Conservation (phyloP, 2,797 vertebrate species). For the Coccyzus lansbergi region DNA sequence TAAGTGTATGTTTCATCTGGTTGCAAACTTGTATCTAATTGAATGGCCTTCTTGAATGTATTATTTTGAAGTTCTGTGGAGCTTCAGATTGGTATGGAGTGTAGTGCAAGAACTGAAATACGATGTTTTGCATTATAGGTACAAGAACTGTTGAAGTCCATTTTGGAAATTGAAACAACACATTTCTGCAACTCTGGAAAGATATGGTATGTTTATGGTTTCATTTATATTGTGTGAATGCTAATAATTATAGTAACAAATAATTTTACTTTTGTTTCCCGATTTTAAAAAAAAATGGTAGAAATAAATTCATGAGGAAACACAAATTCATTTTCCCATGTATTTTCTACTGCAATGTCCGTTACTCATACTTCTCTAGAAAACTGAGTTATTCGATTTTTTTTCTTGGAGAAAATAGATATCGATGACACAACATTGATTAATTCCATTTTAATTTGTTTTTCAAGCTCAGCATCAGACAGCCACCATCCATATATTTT, state of each 20-base stretch:
- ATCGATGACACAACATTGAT: background rate
- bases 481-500: background rate
- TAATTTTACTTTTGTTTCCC: background rate
- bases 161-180: conserved; percentile 69
- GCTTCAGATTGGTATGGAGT: background rate
- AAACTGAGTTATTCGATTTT: background rate
- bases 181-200: conserved; percentile 72
- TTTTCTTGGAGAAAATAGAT: background rate
- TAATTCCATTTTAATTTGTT: background rate
- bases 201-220: conserved; percentile 78
- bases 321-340: fast-evolving
- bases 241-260: conserved; percentile 6
- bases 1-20: background rate
- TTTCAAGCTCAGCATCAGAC: background rate
- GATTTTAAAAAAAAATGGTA: background rate
- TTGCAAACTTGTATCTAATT: background rate
- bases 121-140: conserved; percentile 78
- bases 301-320: background rate
- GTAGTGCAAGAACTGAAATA: conserved; percentile 49
- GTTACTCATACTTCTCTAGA: background rate
- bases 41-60: background rate
- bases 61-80: background rate
- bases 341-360: background rate
- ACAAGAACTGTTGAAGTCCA: conserved; percentile 67
- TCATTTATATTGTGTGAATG: background rate